These are phyloP conservation scores for Ashinkailepas kermadecensis DNA, from an alignment of 2,888 invertebrate genomes.

Conservation along the genomic window DNA sequence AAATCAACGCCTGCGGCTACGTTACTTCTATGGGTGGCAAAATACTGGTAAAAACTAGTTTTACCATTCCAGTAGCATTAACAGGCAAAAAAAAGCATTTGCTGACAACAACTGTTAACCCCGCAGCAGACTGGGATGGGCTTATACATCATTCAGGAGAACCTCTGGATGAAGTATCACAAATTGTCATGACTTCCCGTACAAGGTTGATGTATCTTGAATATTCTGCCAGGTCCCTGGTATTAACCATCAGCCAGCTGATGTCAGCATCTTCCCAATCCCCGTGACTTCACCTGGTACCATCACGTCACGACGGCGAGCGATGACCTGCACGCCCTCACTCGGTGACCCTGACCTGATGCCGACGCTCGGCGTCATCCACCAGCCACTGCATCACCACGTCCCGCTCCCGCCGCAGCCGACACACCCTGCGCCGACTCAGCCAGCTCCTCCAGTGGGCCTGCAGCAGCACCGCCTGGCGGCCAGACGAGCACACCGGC, in stretches of 20 bases:
- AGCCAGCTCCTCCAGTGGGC: not conserved
- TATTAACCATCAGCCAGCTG: not conserved
- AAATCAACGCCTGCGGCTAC: no score
- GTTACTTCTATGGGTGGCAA: no score
- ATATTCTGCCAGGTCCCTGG: no score
- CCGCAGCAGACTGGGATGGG: no score
- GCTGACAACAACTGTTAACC: no score
- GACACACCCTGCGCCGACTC: not conserved
- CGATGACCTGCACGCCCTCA: not conserved
- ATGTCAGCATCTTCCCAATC: not conserved
- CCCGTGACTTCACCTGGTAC: not conserved
- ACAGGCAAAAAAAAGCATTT: no score
- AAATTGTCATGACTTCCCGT: no score
- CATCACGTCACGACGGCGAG: not conserved
- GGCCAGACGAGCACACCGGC: not conserved
- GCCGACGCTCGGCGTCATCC: not conserved
- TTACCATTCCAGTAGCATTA: no score
- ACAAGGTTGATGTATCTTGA: no score
- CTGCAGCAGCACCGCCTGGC: constrained; percentile 4
- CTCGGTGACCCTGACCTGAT: not conserved
- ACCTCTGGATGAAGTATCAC: no score
- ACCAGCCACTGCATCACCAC: constrained; percentile 10
- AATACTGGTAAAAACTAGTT: no score
- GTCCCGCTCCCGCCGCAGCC: not conserved
- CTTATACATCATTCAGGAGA: no score